Percentiles rank a stretch among this genome's conserved stretches.
Evolutionary conservation across 2,888 invertebrate genomes (phyloP).

Genomic region (Hermaeophaga mercurialis): DNA sequence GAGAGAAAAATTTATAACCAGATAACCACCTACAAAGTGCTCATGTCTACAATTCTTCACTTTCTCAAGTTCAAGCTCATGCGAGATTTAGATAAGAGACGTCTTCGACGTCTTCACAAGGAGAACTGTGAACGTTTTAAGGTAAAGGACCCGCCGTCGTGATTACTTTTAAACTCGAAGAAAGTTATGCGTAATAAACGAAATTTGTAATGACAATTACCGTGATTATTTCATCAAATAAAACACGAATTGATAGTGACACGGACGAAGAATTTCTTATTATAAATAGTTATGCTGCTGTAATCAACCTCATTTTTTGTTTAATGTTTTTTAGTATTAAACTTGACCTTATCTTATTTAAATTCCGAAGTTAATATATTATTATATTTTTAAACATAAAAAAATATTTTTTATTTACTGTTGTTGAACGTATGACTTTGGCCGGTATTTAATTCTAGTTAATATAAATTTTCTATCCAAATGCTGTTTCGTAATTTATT

Average conservation of each 20-base stretch:
- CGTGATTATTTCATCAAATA: not conserved
- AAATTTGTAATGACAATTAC: conserved; percentile 1
- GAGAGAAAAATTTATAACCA: conserved; percentile 9
- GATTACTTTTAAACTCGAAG: not conserved
- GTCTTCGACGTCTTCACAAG: not conserved
- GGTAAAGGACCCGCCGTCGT: conserved; percentile 8
- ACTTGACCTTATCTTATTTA: too few species aligned
- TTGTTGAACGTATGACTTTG: too few species aligned
- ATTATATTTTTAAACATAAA: too few species aligned
- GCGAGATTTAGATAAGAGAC: conserved; percentile 7
- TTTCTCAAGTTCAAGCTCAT: conserved; percentile 25
- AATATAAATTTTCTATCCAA: too few species aligned
- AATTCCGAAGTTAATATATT: too few species aligned
- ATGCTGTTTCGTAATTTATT: too few species aligned
- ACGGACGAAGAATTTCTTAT: too few species aligned
- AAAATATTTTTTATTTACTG: too few species aligned
- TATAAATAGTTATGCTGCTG: too few species aligned
- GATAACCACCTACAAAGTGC: conserved; percentile 14
- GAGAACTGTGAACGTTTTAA: not conserved
- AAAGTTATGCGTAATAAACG: conserved; percentile 7
- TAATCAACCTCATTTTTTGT: too few species aligned
- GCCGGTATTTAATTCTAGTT: too few species aligned
- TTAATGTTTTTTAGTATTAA: too few species aligned
- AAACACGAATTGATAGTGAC: not conserved
- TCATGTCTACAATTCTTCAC: conserved; percentile 9